phyloP scores from a whole-genome alignment of 2,888 invertebrate species.

The Dasypolia templi region DNA sequence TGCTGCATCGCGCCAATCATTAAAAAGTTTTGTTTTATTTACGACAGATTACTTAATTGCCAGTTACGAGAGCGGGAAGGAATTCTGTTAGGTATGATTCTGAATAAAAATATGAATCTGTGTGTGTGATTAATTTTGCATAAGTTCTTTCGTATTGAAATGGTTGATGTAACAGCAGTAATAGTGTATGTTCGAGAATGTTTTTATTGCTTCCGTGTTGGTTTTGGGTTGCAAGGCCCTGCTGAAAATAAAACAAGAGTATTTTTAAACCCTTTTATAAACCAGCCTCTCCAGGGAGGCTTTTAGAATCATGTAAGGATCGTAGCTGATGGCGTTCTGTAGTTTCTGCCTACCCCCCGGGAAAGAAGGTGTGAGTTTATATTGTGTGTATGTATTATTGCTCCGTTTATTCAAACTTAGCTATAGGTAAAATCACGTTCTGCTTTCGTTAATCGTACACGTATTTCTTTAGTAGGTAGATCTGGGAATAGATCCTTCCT shows the following conservation, averaged over 20 bases:
- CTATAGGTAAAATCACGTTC: neutral
- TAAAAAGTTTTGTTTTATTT: constrained; percentile 50
- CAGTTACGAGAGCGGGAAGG: constrained; percentile 43
- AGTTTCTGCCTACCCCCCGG: too few relatives aligned
- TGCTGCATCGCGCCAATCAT: constrained; percentile 5
- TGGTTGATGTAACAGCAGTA: constrained; percentile 19
- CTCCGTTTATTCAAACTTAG: neutral
- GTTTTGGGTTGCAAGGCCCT: neutral
- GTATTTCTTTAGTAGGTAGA: neutral
- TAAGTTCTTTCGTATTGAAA: constrained; percentile 19
- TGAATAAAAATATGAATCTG: constrained; percentile 3
- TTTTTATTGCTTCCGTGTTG: constrained; percentile 9
- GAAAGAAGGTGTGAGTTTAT: too few relatives aligned
- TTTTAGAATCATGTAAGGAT: too few relatives aligned
- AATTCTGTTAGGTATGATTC: constrained; percentile 18
- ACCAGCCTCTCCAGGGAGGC: too few relatives aligned
- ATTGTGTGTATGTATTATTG: too few relatives aligned
- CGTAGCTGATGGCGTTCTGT: too few relatives aligned
- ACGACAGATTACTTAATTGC: constrained; percentile 32
- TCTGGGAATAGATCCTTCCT: constrained; percentile 3
- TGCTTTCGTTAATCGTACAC: too few relatives aligned
- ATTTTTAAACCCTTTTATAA: too few relatives aligned
- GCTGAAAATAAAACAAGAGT: neutral
- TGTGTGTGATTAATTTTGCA: too few relatives aligned
- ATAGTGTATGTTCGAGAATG: neutral